Evolutionary conservation across 2,888 invertebrate species (phyloP).

Genomic region (Clistopyga incitator): DNA sequence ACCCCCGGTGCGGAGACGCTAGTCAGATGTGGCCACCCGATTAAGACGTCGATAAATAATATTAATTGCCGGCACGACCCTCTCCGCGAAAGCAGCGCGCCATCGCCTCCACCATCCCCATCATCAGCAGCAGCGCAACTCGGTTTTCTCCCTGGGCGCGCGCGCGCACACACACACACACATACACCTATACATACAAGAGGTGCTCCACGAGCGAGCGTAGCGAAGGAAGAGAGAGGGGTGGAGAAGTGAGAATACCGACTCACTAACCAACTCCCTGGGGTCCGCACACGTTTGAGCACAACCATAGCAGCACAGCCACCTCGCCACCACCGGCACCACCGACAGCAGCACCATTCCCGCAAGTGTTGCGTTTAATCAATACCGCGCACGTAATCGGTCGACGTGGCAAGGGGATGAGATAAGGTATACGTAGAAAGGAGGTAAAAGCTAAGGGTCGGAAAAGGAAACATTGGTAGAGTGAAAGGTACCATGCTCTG

Average conservation of each 20-base stretch:
- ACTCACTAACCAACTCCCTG: conserved; percentile 53
- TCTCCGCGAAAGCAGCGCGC: conserved; percentile 70
- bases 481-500: conserved; percentile 18
- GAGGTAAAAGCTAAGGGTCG: conserved; percentile 20
- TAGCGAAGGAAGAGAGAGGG: not conserved
- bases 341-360: conserved; percentile 56
- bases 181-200: conserved; percentile 55
- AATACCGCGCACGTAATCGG: conserved; percentile 78
- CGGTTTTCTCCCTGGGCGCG: conserved; percentile 44
- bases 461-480: conserved; percentile 39
- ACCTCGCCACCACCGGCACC: conserved; percentile 35
- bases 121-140: conserved; percentile 54
- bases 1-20: conserved; percentile 65
- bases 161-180: conserved; percentile 55
- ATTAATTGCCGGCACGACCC: conserved; percentile 81
- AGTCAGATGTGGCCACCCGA: conserved; percentile 81
- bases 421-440: conserved; percentile 54
- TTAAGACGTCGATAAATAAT: conserved; percentile 84
- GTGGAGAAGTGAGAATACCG: conserved; percentile 40
- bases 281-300: conserved; percentile 53
- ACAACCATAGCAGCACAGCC: conserved; percentile 50
- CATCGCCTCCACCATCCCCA: conserved; percentile 66
- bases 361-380: conserved; percentile 81
- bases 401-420: conserved; percentile 62
- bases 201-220: not conserved